A percentile compares a stretch with the other conserved stretches of the same genome.
phyloP scores from a whole-genome alignment of 2,113 vertebrate genomes.

The Trichechus manatus region DNA sequence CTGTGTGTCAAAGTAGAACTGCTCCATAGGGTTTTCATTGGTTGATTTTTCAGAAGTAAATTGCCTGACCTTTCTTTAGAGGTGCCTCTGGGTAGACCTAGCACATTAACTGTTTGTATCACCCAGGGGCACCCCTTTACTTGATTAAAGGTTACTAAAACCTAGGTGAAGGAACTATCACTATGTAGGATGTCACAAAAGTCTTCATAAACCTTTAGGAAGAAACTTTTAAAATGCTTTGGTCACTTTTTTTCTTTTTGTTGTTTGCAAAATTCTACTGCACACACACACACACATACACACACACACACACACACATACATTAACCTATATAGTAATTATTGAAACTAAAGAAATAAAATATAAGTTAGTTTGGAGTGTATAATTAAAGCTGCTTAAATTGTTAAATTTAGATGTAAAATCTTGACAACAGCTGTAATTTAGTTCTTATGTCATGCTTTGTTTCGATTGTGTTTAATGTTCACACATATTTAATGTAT shows the following conservation, averaged over 20 bases:
- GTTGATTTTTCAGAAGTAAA: neutral
- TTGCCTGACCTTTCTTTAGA: neutral
- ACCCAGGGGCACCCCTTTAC: neutral
- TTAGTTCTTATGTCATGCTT: constrained; percentile 28
- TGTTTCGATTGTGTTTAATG: constrained; percentile 41
- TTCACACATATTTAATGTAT: constrained; percentile 54
- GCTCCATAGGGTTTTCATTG: neutral
- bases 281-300: no score
- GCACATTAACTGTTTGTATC: no score
- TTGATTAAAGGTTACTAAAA: neutral
- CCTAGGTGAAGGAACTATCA: neutral
- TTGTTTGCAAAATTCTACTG: neutral
- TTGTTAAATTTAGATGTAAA: constrained; percentile 30
- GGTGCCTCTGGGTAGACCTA: neutral
- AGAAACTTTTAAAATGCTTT: neutral
- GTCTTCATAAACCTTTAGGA: neutral
- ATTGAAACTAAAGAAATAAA: constrained; percentile 49
- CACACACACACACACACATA: neutral
- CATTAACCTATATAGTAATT: neutral
- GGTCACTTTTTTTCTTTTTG: neutral
- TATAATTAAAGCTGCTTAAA: constrained; percentile 27
- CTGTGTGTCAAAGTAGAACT: neutral
- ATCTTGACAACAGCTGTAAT: neutral
- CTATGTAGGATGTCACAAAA: neutral
- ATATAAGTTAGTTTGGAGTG: constrained; percentile 27